Conservation (phyloP, 1,140 invertebrate genomes). For the Lordiphosa collinella region DNA sequence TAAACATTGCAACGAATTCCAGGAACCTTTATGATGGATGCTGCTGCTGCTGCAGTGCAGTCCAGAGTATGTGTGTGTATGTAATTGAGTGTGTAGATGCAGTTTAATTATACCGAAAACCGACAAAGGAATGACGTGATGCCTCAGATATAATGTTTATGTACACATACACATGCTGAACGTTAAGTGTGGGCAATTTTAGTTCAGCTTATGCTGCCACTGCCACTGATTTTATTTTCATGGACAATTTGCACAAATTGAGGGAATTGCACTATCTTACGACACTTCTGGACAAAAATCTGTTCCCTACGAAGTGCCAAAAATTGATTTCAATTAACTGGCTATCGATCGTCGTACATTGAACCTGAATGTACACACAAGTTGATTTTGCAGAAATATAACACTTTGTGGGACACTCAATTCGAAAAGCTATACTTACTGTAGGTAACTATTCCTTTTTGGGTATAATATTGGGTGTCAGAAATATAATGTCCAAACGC, state of each 20-base stretch:
- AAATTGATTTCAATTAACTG: constrained; percentile 62
- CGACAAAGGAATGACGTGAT: constrained; percentile 69
- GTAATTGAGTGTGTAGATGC: constrained; percentile 24
- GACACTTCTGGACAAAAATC: constrained; percentile 10
- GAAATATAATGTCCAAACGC: constrained; percentile 30
- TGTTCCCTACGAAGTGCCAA: constrained; percentile 29
- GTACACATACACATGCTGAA: neutral
- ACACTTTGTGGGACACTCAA: neutral
- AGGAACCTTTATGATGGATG: constrained; percentile 40
- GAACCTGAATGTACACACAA: constrained; percentile 34
- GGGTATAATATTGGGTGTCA: constrained; percentile 6
- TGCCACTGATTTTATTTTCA: constrained; percentile 9
- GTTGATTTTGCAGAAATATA: constrained; percentile 35
- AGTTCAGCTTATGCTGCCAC: too few relatives aligned
- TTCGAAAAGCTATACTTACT: constrained; percentile 35
- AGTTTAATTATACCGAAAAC: constrained; percentile 68
- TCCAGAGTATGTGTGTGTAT: neutral
- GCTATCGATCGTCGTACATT: constrained; percentile 26
- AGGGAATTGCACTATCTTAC: constrained; percentile 35
- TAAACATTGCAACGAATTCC: constrained; percentile 17
- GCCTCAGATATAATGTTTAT: constrained; percentile 32
- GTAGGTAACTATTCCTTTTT: neutral
- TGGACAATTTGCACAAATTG: constrained; percentile 26
- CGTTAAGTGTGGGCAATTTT: neutral
- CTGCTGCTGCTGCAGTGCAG: constrained; percentile 6